phyloP scores from a whole-genome alignment of 2,113 vertebrate genomes.

The Cynopterus brachyotis region DNA sequence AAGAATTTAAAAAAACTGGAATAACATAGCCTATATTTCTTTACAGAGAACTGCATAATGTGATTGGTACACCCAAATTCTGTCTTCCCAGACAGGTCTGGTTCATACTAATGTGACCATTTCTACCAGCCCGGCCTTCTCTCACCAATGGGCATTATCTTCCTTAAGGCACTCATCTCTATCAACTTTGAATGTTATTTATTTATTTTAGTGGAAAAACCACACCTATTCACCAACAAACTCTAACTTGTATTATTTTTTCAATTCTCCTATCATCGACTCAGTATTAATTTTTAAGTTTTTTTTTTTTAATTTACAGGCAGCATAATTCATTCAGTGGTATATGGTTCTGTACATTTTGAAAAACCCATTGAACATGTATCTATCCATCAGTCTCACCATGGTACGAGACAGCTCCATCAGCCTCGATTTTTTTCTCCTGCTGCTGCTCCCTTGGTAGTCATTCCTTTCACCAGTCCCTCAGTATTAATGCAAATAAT shows the following conservation, averaged over 20 bases:
- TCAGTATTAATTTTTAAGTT: not conserved
- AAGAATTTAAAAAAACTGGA: not conserved
- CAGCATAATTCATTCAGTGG: not conserved
- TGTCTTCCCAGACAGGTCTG: not conserved
- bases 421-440: not conserved
- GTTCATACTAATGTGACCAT: not conserved
- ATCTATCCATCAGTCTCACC: not conserved
- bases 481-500: not conserved
- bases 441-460: rapidly evolving
- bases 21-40: slow-evolving; percentile 2
- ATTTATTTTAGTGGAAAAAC: not conserved
- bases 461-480: too few relatives aligned
- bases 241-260: not conserved
- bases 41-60: not conserved
- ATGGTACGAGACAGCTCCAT: too few relatives aligned
- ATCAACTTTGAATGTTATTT: not conserved
- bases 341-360: not conserved
- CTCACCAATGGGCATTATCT: not conserved
- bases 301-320: not conserved
- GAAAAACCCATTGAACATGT: not conserved
- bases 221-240: not conserved
- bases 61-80: not conserved
- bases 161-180: not conserved
- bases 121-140: not conserved
- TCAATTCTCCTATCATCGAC: not conserved